Evolutionary conservation across 2,797 vertebrate species (phyloP).

Genomic region (Erithacus rubecula): DNA sequence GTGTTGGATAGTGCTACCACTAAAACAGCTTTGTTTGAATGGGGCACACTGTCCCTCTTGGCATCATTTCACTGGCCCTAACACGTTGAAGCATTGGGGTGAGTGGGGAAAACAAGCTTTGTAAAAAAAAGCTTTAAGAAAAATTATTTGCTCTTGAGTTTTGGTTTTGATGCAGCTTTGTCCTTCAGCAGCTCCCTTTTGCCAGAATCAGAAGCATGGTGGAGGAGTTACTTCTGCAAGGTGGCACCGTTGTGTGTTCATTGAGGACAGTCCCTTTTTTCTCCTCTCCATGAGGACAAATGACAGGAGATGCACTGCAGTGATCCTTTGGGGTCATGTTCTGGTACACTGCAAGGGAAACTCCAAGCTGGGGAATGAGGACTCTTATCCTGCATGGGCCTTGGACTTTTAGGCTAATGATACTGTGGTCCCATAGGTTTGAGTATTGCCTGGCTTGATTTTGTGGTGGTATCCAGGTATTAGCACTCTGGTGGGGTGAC

Average conservation of each 20-base stretch:
- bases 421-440: background rate
- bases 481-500: background rate
- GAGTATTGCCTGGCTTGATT: background rate
- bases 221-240: background rate
- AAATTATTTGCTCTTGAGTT: background rate
- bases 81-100: background rate
- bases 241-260: constrained; percentile 12
- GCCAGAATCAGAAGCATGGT: background rate
- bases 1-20: background rate
- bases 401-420: background rate
- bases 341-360: background rate
- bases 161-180: background rate
- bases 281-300: background rate
- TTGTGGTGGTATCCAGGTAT: rapidly evolving
- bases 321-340: background rate
- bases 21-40: constrained; percentile 42
- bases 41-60: background rate
- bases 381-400: rapidly evolving
- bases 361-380: background rate
- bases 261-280: background rate
- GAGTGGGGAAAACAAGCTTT: background rate
- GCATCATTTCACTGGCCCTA: background rate
- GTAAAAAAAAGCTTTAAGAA: background rate
- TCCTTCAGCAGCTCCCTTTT: background rate
- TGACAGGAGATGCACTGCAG: background rate